phyloP scores from a whole-genome alignment of 1,140 invertebrate genomes.

The Charaxes varanes region DNA sequence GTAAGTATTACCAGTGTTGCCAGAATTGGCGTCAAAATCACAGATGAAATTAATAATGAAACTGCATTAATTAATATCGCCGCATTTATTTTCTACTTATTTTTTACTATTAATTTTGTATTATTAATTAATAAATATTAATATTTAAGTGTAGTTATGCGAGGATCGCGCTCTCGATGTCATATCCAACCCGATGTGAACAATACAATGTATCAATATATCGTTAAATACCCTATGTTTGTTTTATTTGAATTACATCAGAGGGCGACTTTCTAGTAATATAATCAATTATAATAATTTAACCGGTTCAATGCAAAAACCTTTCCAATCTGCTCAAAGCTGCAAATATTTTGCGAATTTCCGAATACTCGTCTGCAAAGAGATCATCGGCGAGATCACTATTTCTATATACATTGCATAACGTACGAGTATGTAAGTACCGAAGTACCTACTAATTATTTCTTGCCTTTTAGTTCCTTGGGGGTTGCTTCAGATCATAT shows the following conservation, averaged over 20 bases:
- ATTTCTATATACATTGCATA: too few relatives aligned
- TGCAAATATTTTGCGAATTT: too few relatives aligned
- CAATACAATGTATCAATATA: slow-evolving; percentile 43
- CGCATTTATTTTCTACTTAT: slow-evolving; percentile 52
- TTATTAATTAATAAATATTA: slow-evolving; percentile 29
- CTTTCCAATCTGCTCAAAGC: too few relatives aligned
- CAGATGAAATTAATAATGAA: slow-evolving; percentile 42
- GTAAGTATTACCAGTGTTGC: slow-evolving; percentile 25
- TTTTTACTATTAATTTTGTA: slow-evolving; percentile 33
- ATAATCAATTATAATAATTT: too few relatives aligned
- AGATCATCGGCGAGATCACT: too few relatives aligned
- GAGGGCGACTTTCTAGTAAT: too few relatives aligned
- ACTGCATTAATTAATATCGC: slow-evolving; percentile 26
- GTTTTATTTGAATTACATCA: slow-evolving; percentile 33
- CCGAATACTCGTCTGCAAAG: too few relatives aligned
- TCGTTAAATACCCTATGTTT: slow-evolving; percentile 29
- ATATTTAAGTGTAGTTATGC: slow-evolving; percentile 30
- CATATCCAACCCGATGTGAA: slow-evolving; percentile 41
- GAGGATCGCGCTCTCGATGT: slow-evolving; percentile 45
- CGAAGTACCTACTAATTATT: too few relatives aligned
- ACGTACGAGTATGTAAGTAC: too few relatives aligned
- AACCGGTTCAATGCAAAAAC: too few relatives aligned
- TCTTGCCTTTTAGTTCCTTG: too few relatives aligned
- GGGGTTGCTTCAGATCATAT: too few relatives aligned
- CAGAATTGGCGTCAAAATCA: slow-evolving; percentile 43